These are phyloP conservation scores for Strigamia transsilvanica DNA, from an alignment of 2,888 invertebrate genomes.

Conservation along the genomic window DNA sequence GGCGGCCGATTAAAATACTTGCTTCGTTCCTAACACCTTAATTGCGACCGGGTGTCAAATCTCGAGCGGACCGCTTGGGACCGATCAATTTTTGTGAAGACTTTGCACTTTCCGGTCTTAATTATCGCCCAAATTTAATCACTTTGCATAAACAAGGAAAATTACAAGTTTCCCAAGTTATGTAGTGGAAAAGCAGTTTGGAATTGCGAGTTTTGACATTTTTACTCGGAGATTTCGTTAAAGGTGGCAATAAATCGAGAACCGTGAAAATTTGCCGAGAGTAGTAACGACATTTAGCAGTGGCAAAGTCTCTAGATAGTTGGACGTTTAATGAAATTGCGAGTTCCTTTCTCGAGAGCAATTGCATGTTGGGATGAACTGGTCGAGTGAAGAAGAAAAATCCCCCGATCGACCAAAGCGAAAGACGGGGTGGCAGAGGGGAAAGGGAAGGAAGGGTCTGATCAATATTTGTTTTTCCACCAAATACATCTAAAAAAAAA, in stretches of 20 bases:
- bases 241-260: slow-evolving; percentile 29
- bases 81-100: slow-evolving; percentile 40
- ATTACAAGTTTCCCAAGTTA: not conserved
- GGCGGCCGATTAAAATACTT: not conserved
- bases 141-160: slow-evolving; percentile 28
- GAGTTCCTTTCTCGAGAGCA: slow-evolving; percentile 49
- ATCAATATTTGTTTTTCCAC: slow-evolving; percentile 49
- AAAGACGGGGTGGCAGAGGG: not conserved
- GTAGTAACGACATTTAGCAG: slow-evolving; percentile 47
- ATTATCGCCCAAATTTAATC: slow-evolving; percentile 34
- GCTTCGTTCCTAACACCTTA: slow-evolving; percentile 1
- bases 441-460: not conserved
- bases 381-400: slow-evolving; percentile 48
- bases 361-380: slow-evolving; percentile 45
- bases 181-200: not conserved
- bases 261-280: slow-evolving; percentile 41
- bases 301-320: slow-evolving; percentile 42
- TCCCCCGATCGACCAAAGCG: slow-evolving; percentile 26
- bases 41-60: slow-evolving; percentile 31
- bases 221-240: slow-evolving; percentile 38
- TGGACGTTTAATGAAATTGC: slow-evolving; percentile 49
- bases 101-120: slow-evolving; percentile 29
- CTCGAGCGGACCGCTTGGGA: slow-evolving; percentile 20
- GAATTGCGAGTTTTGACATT: slow-evolving; percentile 28
- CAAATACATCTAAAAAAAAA: not conserved